phyloP scores from a whole-genome alignment of 2,797 vertebrate species.

The Cyprinodon diabolis region DNA sequence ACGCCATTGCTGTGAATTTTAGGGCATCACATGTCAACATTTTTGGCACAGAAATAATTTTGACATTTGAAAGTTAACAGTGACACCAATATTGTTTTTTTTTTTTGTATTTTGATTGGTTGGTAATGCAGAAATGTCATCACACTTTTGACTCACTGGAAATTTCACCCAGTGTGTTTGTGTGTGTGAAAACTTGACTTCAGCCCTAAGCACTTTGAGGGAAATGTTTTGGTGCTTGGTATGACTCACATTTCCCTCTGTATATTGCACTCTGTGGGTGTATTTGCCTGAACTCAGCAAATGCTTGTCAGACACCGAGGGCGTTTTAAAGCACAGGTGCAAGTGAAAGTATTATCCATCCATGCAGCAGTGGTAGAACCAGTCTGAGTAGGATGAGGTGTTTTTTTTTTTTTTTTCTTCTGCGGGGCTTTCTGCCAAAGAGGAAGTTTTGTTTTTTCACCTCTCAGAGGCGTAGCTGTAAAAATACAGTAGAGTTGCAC shows the following conservation, averaged over 20 bases:
- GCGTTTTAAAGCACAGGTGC: slow-evolving; percentile 58
- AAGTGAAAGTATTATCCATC: slow-evolving; percentile 58
- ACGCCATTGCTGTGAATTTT: not conserved
- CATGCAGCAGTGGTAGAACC: slow-evolving; percentile 28
- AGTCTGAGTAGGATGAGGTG: slow-evolving; percentile 36
- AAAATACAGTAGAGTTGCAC: slow-evolving; percentile 62
- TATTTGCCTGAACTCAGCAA: slow-evolving; percentile 51
- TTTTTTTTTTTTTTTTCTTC: slow-evolving; percentile 23
- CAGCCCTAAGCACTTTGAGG: slow-evolving; percentile 55
- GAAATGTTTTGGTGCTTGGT: slow-evolving; percentile 57
- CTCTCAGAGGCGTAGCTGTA: slow-evolving; percentile 53
- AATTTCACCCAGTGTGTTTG: slow-evolving; percentile 40
- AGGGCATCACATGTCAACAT: not conserved
- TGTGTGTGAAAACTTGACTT: slow-evolving; percentile 39
- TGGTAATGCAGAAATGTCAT: slow-evolving; percentile 56
- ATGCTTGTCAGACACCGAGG: slow-evolving; percentile 52
- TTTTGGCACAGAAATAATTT: not conserved
- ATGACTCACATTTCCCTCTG: slow-evolving; percentile 64
- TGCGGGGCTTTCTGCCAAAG: slow-evolving; percentile 61
- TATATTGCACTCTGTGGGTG: slow-evolving; percentile 54
- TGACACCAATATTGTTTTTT: slow-evolving; percentile 15
- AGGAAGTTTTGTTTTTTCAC: slow-evolving; percentile 59
- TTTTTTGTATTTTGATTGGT: slow-evolving; percentile 55
- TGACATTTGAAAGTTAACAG: slow-evolving; percentile 38
- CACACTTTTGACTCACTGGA: slow-evolving; percentile 47